Evolutionary conservation across 2,113 vertebrate genomes (phyloP), one percentile per base, ranked within the genome.

Genomic region (Ondatra zibethicus): DNA sequence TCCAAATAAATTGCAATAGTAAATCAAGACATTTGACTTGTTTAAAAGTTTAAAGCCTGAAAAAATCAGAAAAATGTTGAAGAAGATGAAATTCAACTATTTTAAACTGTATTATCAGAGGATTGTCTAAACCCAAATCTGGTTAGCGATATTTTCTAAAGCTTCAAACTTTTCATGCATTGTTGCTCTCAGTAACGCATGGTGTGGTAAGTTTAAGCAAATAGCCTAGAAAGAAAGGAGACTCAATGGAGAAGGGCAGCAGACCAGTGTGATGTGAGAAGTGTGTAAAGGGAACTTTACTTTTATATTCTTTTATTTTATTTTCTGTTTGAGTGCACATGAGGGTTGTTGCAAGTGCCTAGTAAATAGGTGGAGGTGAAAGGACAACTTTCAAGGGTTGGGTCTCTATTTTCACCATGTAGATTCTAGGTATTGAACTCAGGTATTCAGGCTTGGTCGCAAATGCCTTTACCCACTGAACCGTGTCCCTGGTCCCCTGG

Each of bases 21-120:
- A 94, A 93, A 80, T 93, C 36, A 13, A 89, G 55, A n/a, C 7
- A 85, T 92, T 82, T 89, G 85, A 84, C 81, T 94, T 92, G 75
- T 85, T 96, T 90, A 61, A 97, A 96, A 95, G 80, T 66, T 39
- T 17, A 42, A 72, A 91, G 94, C 70, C 7, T 68, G 58, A 36
- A 93, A 95, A 92, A 42, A 9, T 21, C 42, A 94, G 50, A 68
- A 96, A 68, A 25, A 63, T 85, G 82, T 80, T 61, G 42, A 81
- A 88, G 76, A 90, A 85, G 45, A 61, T 77, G 25, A 89, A 85
- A 93, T 80, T 75, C 88, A 66, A 77, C 21, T 88, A 23, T 82
- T 91, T 86, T 80, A 84, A 58, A 97, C 27, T 6, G 21, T 82
- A 63, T 91, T 93, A 82, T 47, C 42, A 88, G 33, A 3, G 76